Percentiles rank a stretch among this genome's conserved stretches.
Evolutionary conservation across 1,140 invertebrate genomes (phyloP).

Genomic region (Tribolium castaneum): DNA sequence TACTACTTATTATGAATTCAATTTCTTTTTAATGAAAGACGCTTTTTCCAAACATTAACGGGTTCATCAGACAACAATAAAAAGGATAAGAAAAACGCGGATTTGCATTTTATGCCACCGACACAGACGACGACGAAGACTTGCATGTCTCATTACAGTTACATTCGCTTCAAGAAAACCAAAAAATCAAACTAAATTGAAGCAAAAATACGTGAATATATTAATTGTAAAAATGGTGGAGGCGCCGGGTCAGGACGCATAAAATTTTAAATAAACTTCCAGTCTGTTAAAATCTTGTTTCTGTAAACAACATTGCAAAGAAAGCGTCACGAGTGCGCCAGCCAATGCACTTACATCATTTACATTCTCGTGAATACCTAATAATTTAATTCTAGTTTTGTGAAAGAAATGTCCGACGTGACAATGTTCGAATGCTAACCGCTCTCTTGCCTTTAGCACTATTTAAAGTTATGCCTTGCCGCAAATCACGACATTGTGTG

Average conservation of each 20-base stretch:
- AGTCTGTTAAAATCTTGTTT: background rate
- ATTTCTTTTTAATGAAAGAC: conserved; percentile 33
- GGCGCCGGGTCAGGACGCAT: background rate
- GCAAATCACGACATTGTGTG: conserved; percentile 20
- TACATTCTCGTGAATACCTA: conserved; percentile 25
- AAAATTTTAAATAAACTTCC: background rate
- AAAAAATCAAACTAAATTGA: background rate
- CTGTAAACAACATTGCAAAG: background rate
- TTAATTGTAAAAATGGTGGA: conserved; percentile 18
- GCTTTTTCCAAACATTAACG: conserved; percentile 6
- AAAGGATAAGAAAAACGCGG: background rate
- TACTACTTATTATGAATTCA: conserved; percentile 34
- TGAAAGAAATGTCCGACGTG: conserved; percentile 22
- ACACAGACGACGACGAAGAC: background rate
- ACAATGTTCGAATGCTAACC: conserved; percentile 39
- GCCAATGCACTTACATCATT: conserved; percentile 27
- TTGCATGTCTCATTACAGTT: background rate
- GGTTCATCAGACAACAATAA: conserved; percentile 32
- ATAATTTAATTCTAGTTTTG: conserved; percentile 31
- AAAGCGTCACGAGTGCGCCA: background rate
- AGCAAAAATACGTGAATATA: background rate
- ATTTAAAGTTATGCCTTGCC: conserved; percentile 32
- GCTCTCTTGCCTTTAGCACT: conserved; percentile 21
- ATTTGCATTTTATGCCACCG: conserved; percentile 14
- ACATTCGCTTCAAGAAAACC: background rate